Evolutionary conservation across 2,888 invertebrate genomes (phyloP).

Genomic region (Leucophenga montana): DNA sequence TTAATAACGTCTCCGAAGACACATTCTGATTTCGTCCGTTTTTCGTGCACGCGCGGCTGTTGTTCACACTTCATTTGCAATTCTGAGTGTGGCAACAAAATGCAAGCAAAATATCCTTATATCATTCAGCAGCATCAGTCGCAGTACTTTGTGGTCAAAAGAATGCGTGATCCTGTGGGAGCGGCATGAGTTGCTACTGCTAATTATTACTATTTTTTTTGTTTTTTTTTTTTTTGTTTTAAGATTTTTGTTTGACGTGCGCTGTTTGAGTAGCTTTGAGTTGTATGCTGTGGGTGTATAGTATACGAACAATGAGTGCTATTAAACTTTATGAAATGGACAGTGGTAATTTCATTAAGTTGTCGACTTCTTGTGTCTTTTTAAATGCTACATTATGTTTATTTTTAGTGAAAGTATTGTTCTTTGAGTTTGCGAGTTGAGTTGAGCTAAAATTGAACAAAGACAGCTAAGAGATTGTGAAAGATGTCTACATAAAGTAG

Average conservation of each 20-base stretch:
- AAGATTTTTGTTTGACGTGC: no score
- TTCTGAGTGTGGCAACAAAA: conserved; percentile 51
- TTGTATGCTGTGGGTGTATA: conserved; percentile 27
- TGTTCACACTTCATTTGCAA: conserved; percentile 66
- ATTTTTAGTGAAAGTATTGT: conserved; percentile 20
- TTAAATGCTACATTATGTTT: neutral
- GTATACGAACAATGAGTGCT: conserved; percentile 38
- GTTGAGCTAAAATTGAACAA: neutral
- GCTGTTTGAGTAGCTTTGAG: conserved; percentile 20
- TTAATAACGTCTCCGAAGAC: conserved; percentile 65
- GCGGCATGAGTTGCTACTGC: conserved; percentile 36
- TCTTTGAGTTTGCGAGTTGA: neutral
- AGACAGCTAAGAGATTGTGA: neutral
- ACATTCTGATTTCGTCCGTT: conserved; percentile 35
- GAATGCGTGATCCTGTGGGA: neutral
- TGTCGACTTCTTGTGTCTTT: conserved; percentile 10
- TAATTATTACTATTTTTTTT: conserved; percentile 30
- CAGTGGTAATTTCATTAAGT: conserved; percentile 25
- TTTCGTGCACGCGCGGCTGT: conserved; percentile 38
- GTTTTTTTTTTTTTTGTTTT: conserved; percentile 19
- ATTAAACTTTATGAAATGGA: conserved; percentile 53
- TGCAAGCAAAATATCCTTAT: conserved; percentile 5
- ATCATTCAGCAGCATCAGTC: neutral
- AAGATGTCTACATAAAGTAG: no score
- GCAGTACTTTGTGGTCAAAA: conserved; percentile 22